Conservation (phyloP, 2,888 invertebrate genomes). For the Lissocephala sabroskyi region DNA sequence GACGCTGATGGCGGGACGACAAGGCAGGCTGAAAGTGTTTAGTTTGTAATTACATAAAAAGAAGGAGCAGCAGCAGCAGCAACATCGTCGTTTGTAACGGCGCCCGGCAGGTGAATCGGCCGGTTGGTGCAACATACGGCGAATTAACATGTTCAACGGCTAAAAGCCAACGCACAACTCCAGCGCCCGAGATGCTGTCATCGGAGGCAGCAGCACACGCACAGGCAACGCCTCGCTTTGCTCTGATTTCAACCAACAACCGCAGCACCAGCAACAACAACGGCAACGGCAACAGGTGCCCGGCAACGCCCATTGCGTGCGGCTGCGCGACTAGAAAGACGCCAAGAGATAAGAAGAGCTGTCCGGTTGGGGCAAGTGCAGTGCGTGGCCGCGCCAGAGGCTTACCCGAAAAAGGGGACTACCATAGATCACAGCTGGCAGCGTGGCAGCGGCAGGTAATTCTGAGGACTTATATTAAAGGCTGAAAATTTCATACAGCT, state of each 20-base stretch:
- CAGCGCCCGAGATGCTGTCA: slow-evolving; percentile 54
- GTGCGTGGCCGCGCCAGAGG: neutral
- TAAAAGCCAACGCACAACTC: slow-evolving; percentile 54
- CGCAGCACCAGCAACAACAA: slow-evolving; percentile 24
- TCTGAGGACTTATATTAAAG: too few relatives aligned
- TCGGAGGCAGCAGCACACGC: slow-evolving; percentile 31
- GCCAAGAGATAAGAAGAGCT: too few relatives aligned
- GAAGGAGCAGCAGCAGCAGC: slow-evolving; percentile 53
- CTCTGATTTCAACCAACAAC: slow-evolving; percentile 56
- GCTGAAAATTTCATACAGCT: too few relatives aligned
- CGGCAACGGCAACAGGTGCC: slow-evolving; percentile 23
- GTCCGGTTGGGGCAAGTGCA: too few relatives aligned
- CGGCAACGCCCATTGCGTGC: slow-evolving; percentile 60
- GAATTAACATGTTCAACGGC: slow-evolving; percentile 64
- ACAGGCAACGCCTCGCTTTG: slow-evolving; percentile 32
- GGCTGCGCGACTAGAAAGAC: slow-evolving; percentile 31
- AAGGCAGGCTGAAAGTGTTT: slow-evolving; percentile 52
- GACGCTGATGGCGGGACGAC: slow-evolving; percentile 17
- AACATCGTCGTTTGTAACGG: slow-evolving; percentile 57
- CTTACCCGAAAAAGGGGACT: neutral
- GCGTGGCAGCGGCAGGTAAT: too few relatives aligned
- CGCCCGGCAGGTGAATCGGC: slow-evolving; percentile 13
- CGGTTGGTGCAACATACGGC: slow-evolving; percentile 50
- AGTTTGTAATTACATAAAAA: slow-evolving; percentile 61
- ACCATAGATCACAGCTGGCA: too few relatives aligned